These are phyloP conservation scores for Seriola quinqueradiata DNA, from an alignment of 2,113 vertebrate genomes.

Conservation along the genomic window DNA sequence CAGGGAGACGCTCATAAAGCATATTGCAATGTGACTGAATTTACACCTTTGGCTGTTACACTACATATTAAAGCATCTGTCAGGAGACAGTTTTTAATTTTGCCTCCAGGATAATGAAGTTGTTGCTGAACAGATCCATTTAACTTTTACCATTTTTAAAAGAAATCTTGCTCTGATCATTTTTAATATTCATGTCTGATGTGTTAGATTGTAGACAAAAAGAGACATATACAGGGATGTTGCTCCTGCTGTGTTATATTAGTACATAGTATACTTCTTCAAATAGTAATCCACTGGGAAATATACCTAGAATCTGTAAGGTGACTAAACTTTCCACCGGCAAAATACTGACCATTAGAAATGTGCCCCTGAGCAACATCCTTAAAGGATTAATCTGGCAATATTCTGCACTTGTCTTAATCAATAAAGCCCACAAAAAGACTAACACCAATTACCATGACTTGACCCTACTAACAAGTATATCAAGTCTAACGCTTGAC, in stretches of 20 bases:
- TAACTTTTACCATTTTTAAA: background rate
- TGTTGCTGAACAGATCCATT: background rate
- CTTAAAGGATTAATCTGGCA: background rate
- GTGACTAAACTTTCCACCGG: background rate
- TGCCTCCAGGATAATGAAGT: slow-evolving; percentile 22
- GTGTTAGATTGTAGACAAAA: background rate
- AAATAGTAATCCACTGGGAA: background rate
- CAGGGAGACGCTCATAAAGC: slow-evolving; percentile 60
- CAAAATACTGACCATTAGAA: background rate
- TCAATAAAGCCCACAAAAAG: background rate
- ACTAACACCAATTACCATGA: background rate
- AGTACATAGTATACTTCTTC: background rate
- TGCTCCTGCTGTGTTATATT: background rate
- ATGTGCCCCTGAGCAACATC: background rate
- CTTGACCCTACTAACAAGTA: background rate
- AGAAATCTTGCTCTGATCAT: background rate
- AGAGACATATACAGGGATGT: background rate
- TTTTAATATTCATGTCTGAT: background rate
- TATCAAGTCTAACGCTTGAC: background rate
- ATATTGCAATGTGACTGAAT: slow-evolving; percentile 66
- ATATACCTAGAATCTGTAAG: background rate
- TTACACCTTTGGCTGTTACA: slow-evolving; percentile 54
- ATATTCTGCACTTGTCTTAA: background rate
- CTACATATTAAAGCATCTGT: slow-evolving; percentile 36
- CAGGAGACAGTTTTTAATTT: slow-evolving; percentile 37